Base-by-base conservation (phyloP, 2,113 vertebrate species). In the Indri indri region DNA sequence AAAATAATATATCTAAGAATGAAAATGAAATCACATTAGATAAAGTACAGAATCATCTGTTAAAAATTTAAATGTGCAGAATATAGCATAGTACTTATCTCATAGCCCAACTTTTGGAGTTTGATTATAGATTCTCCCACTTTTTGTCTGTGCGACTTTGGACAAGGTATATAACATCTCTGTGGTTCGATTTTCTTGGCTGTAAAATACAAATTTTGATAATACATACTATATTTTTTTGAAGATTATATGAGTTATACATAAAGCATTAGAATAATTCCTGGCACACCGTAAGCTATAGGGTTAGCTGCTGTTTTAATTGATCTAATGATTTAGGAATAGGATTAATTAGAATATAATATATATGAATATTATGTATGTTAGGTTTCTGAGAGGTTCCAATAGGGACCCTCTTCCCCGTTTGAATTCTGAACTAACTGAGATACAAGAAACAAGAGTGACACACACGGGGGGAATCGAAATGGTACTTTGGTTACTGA, bases 171-270 rank as follows among this genome's bases (percentile, higher is more conserved):
- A 34, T 25, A 68, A 79, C 3, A 90, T 90, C 42, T 74, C 37
- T 86, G 42, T 57, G n/a, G 25, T 96, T 93, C 50, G 47, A 40
- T 96, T 88, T 76, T 92, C 30, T 80, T 88, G 92, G 6, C 22
- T 91, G 12, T 34, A 88, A 88, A 88, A 54, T 4, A 73, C 57
- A 25, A 54, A 20, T 42, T 59, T 91, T 89, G 73, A 32, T 87
- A 90, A 68, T 88, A 61, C 9, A 34, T 30, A 74, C 42, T 42
- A 23, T 9, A n/a, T 82, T 81, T 27, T n/a, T 83, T 94, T 88
- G 79, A 52, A 40, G 50, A 80, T 66, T 92, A n/a, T 87, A 22
- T 71, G 30, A 45, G 12, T 63, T 84, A 42, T 70, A 40, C 16
- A 1, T 57, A 80, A 94, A 92, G 16, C 11, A 92, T 96, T 82